Evolutionary conservation across 2,888 invertebrate genomes (phyloP), one percentile per base, ranked within the genome.

Genomic region (Aricia artaxerxes): DNA sequence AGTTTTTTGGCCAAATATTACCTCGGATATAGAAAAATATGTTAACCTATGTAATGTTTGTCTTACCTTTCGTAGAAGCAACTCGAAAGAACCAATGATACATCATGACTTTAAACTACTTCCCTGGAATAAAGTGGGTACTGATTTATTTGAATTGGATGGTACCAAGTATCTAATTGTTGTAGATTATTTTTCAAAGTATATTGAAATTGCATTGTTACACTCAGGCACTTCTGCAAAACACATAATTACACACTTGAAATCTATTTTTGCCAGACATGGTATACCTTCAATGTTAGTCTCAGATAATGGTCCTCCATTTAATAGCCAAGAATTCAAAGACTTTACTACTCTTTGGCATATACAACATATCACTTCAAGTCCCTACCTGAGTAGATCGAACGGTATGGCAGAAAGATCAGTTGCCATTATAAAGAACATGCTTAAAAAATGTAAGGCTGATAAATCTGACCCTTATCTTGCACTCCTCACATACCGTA

Each of bases 81-180:
- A 40, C 40, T 40, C 40, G 5, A 40, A 40, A 40, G 40, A 40
- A 40, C 78, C 72, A n/a, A 40, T 40, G 40, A 40, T 40, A 40
- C 4, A 40, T 40, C 40, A 40, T 40, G 40, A 40, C 40, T 40
- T 40, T 40, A 40, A 40, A 40, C 40, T 40, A 40, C 79, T 80
- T 4, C 82, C 83, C 44, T 83, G 81, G 81, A 5, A 80, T 35
- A 80, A 81, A 79, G 79, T 82, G 9, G 82, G 81, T 57, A 40
- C 40, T 40, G 40, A 40, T 40, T 40, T 40, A 6, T 40, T 40
- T 40, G 40, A 40, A 40, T 5, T 5, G 5, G 40, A 40, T 40
- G 40, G 40, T 40, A 40, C 40, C 40, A 40, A 40, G 40, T 5
- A 40, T 40, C 5, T 44, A 9, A 44, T 44, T 9, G 44, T 44